Evolutionary conservation across 2,113 vertebrate species (phyloP).

Genomic region (Gracilinanus agilis): DNA sequence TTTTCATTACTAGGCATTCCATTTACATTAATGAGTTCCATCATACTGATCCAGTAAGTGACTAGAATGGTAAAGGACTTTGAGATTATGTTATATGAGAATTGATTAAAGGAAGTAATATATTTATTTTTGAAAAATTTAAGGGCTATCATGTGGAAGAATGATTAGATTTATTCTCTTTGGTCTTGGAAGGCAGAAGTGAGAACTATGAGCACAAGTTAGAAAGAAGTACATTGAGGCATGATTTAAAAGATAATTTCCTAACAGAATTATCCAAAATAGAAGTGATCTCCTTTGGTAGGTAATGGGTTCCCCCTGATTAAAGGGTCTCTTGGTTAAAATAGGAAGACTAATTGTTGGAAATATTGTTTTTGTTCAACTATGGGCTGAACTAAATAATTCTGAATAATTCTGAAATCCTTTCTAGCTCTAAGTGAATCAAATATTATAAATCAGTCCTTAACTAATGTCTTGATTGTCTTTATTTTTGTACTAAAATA

Average conservation of each 20-base stretch:
- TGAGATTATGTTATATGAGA: not conserved
- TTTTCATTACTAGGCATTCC: not conserved
- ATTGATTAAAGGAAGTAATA: not conserved
- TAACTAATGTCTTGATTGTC: not conserved
- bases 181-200: not conserved
- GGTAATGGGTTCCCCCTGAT: not conserved
- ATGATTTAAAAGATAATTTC: not conserved
- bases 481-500: not conserved
- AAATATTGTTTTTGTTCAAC: not conserved
- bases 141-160: not conserved
- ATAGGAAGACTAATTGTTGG: not conserved
- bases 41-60: not conserved
- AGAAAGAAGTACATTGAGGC: not conserved
- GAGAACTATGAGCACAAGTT: not conserved
- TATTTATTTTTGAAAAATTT: not conserved
- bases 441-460: not conserved
- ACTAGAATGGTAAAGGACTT: not conserved
- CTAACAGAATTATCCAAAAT: not conserved
- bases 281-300: not conserved
- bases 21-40: not conserved
- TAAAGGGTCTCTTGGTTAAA: not conserved
- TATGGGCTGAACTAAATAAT: not conserved
- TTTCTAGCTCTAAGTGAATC: not conserved
- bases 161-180: not conserved
- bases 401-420: too few species aligned